phyloP scores from a whole-genome alignment of 2,113 vertebrate genomes.

The Natator depressus region DNA sequence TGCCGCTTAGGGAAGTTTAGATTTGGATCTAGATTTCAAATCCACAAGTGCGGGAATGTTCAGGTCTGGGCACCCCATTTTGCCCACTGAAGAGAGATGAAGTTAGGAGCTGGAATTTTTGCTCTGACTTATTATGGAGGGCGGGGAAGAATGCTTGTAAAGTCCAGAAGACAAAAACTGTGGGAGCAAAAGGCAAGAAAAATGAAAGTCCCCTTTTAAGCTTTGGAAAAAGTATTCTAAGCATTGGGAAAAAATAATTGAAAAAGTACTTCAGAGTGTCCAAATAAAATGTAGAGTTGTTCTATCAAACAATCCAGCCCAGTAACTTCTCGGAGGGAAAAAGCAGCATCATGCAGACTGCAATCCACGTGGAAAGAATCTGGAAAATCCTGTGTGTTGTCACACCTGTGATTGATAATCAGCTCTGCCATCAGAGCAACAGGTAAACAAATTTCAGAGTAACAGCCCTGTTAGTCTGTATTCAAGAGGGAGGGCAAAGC shows the following conservation, averaged over 20 bases:
- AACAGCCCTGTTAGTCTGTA: no score
- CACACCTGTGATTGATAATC: not conserved
- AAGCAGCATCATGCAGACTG: not conserved
- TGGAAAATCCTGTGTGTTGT: not conserved
- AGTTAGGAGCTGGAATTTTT: not conserved
- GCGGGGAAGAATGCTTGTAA: not conserved
- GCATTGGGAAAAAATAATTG: not conserved
- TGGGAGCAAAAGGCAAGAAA: slow-evolving; percentile 3
- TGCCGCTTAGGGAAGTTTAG: not conserved
- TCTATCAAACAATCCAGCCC: not conserved
- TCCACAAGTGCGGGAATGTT: not conserved
- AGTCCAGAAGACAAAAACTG: not conserved
- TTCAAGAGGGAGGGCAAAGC: not conserved
- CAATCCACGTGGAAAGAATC: not conserved
- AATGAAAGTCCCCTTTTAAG: not conserved
- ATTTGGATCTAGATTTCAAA: not conserved
- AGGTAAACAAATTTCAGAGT: not conserved
- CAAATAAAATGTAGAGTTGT: not conserved
- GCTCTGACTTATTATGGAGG: not conserved
- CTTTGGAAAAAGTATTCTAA: not conserved
- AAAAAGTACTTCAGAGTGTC: not conserved
- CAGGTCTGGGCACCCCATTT: not conserved
- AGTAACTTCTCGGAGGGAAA: not conserved
- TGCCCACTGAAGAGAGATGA: not conserved
- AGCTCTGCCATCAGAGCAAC: not conserved